Evolutionary conservation across 2,797 vertebrate genomes (phyloP).

Genomic region (Lepilemur septentrionalis): DNA sequence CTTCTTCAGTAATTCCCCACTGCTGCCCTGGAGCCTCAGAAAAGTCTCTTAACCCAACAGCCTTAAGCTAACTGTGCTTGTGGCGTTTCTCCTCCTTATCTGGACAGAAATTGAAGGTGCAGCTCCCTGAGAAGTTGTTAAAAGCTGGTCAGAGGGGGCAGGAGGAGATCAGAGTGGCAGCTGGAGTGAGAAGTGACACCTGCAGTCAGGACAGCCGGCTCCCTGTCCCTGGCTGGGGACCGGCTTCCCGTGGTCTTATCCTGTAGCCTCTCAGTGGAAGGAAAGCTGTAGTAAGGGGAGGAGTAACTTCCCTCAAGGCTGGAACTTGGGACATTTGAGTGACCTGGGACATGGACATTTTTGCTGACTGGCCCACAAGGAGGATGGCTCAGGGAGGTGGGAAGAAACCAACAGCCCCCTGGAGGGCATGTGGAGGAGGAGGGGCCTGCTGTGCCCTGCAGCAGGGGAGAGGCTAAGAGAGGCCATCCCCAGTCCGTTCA

Average conservation of each 20-base stretch:
- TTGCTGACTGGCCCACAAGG: background rate
- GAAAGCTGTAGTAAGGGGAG: background rate
- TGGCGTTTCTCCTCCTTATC: background rate
- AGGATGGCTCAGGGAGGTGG: background rate
- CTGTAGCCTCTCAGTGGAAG: background rate
- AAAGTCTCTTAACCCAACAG: background rate
- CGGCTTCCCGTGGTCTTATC: background rate
- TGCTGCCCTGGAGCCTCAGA: background rate
- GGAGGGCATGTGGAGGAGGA: rapidly evolving
- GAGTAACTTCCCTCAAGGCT: background rate
- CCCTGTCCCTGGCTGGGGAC: rapidly evolving
- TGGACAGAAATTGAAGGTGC: background rate
- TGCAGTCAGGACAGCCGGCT: background rate
- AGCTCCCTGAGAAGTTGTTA: background rate
- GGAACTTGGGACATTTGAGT: background rate
- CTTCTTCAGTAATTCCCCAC: background rate
- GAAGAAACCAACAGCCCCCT: background rate
- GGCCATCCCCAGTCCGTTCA: rapidly evolving
- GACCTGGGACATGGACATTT: background rate
- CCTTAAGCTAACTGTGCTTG: background rate
- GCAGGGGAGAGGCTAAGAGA: background rate
- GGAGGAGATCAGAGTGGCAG: background rate
- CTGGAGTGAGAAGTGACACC: too few relatives aligned
- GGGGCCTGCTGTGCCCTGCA: background rate
- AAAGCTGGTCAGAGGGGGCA: background rate